These are phyloP conservation scores for Linnaemya vulpina DNA, from an alignment of 2,888 invertebrate genomes.

Conservation along the genomic window DNA sequence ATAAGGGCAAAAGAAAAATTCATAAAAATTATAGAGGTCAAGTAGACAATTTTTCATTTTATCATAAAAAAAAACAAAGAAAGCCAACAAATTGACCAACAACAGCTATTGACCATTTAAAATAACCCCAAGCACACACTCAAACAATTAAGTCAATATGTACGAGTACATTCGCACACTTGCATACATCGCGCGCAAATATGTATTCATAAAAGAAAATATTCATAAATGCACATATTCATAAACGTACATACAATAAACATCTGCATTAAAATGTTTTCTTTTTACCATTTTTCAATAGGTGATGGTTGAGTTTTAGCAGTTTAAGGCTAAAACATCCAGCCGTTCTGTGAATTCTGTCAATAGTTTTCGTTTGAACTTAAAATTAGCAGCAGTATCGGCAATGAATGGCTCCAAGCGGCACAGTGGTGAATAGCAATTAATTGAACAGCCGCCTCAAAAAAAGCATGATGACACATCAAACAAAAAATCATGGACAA, in stretches of 20 bases:
- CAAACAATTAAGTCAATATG: not conserved
- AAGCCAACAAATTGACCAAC: not conserved
- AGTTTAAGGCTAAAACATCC: constrained; percentile 50
- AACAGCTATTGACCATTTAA: constrained; percentile 21
- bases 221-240: no score
- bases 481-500: constrained; percentile 1
- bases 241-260: no score
- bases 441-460: constrained; percentile 30
- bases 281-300: constrained; percentile 1
- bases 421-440: constrained; percentile 22
- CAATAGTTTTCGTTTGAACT: constrained; percentile 22
- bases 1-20: not conserved
- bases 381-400: constrained; percentile 6
- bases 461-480: not conserved
- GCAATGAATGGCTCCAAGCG: not conserved
- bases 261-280: not conserved
- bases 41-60: constrained; percentile 47
- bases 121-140: constrained; percentile 19
- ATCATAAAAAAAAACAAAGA: constrained; percentile 7
- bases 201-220: no score
- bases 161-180: not conserved
- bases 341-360: constrained; percentile 34
- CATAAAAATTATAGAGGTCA: constrained; percentile 56
- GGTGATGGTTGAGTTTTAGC: constrained; percentile 35
- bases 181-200: no score